Conservation (phyloP, 2,113 vertebrate species). For the Candoia aspera region DNA sequence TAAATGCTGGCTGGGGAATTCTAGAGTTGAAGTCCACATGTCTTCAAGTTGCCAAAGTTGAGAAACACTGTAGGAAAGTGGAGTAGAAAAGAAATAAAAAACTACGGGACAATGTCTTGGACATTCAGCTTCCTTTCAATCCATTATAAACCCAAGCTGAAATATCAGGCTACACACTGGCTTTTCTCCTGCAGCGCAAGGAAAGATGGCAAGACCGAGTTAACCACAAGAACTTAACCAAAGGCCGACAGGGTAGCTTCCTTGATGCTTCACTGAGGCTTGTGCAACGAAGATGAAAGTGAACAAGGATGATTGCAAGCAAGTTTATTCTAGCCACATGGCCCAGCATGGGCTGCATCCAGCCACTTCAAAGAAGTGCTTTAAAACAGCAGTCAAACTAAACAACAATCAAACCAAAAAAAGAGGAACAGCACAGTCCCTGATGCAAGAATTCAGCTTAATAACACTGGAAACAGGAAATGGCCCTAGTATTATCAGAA, state of each 20-base stretch:
- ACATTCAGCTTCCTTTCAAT: not conserved
- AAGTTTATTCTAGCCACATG: slow-evolving; percentile 1
- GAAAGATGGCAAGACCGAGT: not conserved
- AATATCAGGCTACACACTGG: not conserved
- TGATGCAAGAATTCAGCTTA: not conserved
- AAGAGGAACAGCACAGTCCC: not conserved
- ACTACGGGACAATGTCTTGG: not conserved
- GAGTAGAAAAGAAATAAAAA: not conserved
- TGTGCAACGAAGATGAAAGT: not conserved
- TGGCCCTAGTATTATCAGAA: not conserved
- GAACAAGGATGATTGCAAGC: not conserved
- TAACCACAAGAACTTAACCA: not conserved
- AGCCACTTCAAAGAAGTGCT: slow-evolving; percentile 14
- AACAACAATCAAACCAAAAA: not conserved
- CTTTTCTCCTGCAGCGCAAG: not conserved
- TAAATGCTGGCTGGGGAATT: too few species aligned
- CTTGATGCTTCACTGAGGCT: not conserved
- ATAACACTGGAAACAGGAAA: not conserved
- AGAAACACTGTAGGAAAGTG: not conserved
- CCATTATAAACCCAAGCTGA: not conserved
- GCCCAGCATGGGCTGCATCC: not conserved
- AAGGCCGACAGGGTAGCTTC: not conserved
- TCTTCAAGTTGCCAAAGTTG: not conserved
- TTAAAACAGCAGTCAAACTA: not conserved
- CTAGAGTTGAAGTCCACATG: too few species aligned